Conservation (phyloP, 2,113 vertebrate genomes). For the Bucco capensis region DNA sequence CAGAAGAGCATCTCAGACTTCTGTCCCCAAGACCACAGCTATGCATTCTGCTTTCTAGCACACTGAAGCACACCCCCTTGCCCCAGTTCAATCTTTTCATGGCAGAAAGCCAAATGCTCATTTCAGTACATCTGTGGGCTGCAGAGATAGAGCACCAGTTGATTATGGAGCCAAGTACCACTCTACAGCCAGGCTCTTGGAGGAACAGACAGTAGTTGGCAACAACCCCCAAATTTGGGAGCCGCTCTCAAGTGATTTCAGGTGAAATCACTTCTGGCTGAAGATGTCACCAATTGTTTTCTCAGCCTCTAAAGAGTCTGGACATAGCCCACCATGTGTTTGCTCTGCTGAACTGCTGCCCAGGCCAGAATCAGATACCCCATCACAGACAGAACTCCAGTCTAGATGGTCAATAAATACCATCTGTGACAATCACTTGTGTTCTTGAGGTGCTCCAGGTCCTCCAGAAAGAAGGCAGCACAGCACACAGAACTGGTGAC, state of each 20-base stretch:
- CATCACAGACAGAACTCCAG: background rate
- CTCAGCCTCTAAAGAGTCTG: background rate
- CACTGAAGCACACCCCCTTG: background rate
- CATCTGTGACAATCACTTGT: rapidly evolving
- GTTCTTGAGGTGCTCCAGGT: background rate
- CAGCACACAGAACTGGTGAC: background rate
- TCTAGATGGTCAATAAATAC: background rate
- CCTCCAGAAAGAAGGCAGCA: background rate
- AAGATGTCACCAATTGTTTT: background rate
- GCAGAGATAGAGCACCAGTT: background rate
- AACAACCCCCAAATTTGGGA: background rate
- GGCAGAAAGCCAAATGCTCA: background rate
- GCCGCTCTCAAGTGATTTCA: too few species aligned
- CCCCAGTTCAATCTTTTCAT: background rate
- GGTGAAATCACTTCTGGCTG: background rate
- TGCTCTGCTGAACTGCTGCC: background rate
- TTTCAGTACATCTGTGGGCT: background rate
- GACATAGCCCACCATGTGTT: background rate
- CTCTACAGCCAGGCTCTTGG: background rate
- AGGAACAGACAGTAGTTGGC: background rate
- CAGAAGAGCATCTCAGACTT: background rate
- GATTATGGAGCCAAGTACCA: background rate
- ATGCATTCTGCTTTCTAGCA: background rate
- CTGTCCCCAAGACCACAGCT: background rate
- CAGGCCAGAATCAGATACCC: background rate